A percentile compares a stretch with the other conserved stretches of the same genome.
Evolutionary conservation across 2,113 vertebrate species (phyloP).

Genomic region (Parus major): DNA sequence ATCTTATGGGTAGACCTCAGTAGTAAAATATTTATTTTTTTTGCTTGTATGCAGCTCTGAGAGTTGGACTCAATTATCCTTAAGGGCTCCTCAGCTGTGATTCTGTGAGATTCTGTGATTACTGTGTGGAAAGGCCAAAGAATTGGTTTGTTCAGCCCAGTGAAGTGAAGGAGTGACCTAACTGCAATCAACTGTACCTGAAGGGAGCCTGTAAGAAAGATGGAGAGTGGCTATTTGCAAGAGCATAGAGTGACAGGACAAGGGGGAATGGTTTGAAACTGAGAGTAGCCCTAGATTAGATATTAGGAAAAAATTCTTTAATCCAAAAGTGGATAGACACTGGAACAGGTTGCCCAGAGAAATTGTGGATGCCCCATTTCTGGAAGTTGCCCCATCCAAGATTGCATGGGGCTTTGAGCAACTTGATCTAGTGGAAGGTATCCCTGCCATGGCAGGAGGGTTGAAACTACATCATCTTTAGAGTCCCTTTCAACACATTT

Average conservation of each 20-base stretch:
- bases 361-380: neutral
- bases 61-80: neutral
- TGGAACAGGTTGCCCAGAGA: neutral
- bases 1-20: neutral
- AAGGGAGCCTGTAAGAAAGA: neutral
- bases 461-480: neutral
- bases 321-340: neutral
- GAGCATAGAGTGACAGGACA: neutral
- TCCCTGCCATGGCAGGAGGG: neutral
- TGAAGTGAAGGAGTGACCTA: neutral
- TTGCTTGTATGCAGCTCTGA: neutral
- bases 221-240: neutral
- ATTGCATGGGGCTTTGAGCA: neutral
- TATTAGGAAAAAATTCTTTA: neutral
- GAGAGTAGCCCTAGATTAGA: neutral
- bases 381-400: neutral
- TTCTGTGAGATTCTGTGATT: neutral
- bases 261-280: neutral
- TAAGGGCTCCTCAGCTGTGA: neutral
- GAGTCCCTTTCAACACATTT: neutral
- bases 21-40: conserved; percentile 1
- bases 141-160: neutral
- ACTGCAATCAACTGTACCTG: neutral
- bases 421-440: neutral
- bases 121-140: neutral